Evolutionary conservation across 2,113 vertebrate species (phyloP), one percentile per base, ranked within the genome.

Genomic region (Phrynocephalus versicolor): DNA sequence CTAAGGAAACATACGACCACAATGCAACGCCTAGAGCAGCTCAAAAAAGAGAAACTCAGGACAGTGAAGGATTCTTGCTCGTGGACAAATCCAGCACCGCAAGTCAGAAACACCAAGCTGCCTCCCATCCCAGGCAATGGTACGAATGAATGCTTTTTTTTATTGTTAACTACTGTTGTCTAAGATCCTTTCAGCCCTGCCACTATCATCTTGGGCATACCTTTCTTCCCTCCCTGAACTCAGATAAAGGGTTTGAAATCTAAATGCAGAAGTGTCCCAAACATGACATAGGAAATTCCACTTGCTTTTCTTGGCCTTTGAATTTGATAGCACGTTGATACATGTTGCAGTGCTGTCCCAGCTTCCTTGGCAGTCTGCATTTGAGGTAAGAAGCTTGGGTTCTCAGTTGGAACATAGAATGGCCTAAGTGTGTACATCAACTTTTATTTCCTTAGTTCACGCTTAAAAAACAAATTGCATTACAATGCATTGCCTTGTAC

Each of bases 1-100:
- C 88, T 99, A 89, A 97, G 97, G 93, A 98, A 97, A 94, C 97
- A 97, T 81, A 94, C 97, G 87, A 95, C 97, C 33, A 95, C 98
- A 1, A 95, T 97, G 93, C 97, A 99, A 92, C 97, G 98, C 91
- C 94, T 99, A 57, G 98, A 99, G 95, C 98, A 98, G 94, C 97
- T 99, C 92, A 99, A 99, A 94, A 98, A 98, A 89, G 99, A 99
- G 94, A 98, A 98, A 91, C 96, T 99, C 88, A 99, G 97, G 96
- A 97, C 96, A 1, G 95, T 99, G 92, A 98, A 98, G 94, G 98
- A 99, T 92, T 96, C 97, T 91, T 99, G 98, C 93, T 97, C 97
- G 41, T 99, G 98, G 98, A 96, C 95, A 55, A 97, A 92, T 94
- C 95, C 97, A n/a, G 95, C 96, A 91, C 96, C 97, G 79, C 97